Evolutionary conservation across 2,797 vertebrate species (phyloP).

Genomic region (Falco novaeseelandiae): DNA sequence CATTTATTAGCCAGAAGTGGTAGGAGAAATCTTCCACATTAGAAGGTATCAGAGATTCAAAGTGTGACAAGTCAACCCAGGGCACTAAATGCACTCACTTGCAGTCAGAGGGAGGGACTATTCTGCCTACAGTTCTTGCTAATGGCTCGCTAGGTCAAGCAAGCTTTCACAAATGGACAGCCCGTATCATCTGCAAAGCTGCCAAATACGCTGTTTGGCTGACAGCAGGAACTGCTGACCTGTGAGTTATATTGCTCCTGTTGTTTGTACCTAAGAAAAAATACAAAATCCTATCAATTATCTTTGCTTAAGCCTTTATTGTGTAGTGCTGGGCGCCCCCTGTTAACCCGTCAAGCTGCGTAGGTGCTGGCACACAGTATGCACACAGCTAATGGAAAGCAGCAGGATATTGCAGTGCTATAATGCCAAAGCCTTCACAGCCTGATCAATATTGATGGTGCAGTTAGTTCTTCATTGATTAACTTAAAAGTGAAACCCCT

Average conservation of each 20-base stretch:
- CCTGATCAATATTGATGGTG: not conserved
- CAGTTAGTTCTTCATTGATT: not conserved
- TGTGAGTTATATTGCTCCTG: not conserved
- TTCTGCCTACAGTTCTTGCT: not conserved
- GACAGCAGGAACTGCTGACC: not conserved
- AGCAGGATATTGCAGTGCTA: not conserved
- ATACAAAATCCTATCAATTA: not conserved
- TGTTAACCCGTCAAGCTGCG: not conserved
- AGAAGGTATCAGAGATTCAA: not conserved
- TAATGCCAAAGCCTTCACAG: not conserved
- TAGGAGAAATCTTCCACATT: not conserved
- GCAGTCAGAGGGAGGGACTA: not conserved
- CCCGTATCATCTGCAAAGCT: not conserved
- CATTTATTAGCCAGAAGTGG: not conserved
- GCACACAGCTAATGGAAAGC: not conserved
- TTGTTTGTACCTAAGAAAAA: not conserved
- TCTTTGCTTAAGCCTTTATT: not conserved
- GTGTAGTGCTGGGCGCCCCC: not conserved
- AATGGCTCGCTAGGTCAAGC: slow-evolving; percentile 52
- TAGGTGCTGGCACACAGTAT: not conserved
- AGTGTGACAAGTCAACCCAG: slow-evolving; percentile 8
- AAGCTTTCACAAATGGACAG: slow-evolving; percentile 7
- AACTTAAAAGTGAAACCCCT: not conserved
- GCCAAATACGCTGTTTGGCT: not conserved
- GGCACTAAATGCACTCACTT: slow-evolving; percentile 5